A percentile compares a stretch with the other conserved stretches of the same genome.
phyloP scores from a whole-genome alignment of 2,113 vertebrate species.

The Spilogale gracilis region DNA sequence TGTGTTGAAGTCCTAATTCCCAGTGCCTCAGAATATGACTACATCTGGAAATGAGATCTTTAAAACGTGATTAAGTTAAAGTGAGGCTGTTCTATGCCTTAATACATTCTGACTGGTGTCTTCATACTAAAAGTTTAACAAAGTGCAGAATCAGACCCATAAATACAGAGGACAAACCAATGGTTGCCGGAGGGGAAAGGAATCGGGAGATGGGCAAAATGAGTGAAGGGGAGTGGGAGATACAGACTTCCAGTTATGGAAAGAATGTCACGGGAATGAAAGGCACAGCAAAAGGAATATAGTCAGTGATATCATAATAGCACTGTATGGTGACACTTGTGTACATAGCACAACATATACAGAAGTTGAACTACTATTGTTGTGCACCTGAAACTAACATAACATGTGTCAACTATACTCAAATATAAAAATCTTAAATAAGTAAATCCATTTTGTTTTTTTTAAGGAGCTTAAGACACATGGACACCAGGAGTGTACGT shows the following conservation, averaged over 20 bases:
- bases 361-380: not conserved
- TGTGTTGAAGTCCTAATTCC: not conserved
- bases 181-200: not conserved
- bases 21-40: not conserved
- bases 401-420: not conserved
- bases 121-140: not conserved
- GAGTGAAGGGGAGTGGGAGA: not conserved
- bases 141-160: not conserved
- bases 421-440: not conserved
- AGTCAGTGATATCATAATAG: not conserved
- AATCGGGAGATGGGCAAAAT: not conserved
- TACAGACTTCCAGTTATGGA: not conserved
- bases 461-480: not conserved
- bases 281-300: not conserved
- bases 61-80: not conserved
- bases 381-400: not conserved
- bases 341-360: not conserved
- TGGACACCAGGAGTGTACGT: not conserved
- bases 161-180: not conserved
- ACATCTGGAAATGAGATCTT: not conserved
- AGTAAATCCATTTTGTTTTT: not conserved
- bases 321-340: not conserved
- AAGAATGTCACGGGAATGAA: not conserved
- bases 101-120: not conserved
- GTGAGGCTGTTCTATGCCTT: not conserved